phyloP scores from a whole-genome alignment of 1,140 invertebrate species.

The Platorchestia sp. region DNA sequence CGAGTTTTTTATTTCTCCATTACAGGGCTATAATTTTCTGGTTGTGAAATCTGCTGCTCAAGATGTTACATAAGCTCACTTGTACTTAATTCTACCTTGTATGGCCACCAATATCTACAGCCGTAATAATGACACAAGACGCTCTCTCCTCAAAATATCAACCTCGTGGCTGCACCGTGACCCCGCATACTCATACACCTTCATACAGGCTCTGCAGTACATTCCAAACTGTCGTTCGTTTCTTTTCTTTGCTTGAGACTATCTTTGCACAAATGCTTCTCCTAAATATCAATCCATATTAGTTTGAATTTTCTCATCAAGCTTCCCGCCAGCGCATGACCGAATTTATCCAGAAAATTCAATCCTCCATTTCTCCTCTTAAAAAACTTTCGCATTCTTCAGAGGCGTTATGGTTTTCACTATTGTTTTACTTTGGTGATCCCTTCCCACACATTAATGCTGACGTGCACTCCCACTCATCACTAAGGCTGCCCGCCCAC shows the following conservation, averaged over 20 bases:
- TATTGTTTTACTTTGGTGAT: not conserved
- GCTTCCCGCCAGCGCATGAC: not conserved
- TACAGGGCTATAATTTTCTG: too few relatives aligned
- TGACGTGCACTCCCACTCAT: not conserved
- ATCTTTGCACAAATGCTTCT: not conserved
- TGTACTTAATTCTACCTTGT: too few relatives aligned
- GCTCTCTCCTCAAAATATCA: not conserved
- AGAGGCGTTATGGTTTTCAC: not conserved
- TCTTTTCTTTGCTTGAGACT: not conserved
- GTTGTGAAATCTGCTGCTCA: too few relatives aligned
- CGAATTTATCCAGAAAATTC: not conserved
- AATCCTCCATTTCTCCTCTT: not conserved
- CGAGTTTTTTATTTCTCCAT: too few relatives aligned
- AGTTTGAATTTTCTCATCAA: not conserved
- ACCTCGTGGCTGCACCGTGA: not conserved
- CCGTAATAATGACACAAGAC: not conserved
- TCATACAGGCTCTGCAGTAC: not conserved
- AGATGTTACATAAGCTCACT: too few relatives aligned
- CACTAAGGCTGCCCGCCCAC: not conserved
- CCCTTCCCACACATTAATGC: not conserved
- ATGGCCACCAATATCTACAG: not conserved
- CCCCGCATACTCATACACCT: not conserved
- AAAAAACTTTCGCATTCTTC: not conserved
- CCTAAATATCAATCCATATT: not conserved
- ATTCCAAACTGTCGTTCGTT: not conserved